These are phyloP conservation scores for Chiroxiphia lanceolata DNA, from an alignment of 2,797 vertebrate genomes.

Conservation along the genomic window DNA sequence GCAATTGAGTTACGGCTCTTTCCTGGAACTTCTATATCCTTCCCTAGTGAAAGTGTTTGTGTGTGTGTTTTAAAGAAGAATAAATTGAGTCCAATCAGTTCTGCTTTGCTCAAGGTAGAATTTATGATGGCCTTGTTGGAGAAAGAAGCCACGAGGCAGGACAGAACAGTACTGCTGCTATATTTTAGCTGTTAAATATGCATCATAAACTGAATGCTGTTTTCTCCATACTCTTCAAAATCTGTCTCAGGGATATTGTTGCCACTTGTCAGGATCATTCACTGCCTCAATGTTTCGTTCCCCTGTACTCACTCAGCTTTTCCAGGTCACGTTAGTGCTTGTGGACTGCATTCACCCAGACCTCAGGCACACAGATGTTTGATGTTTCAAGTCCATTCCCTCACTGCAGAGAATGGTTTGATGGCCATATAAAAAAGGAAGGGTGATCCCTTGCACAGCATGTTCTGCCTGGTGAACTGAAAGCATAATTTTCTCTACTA, in stretches of 20 bases:
- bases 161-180: background rate
- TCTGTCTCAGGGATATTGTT: background rate
- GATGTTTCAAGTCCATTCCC: background rate
- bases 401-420: background rate
- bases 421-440: background rate
- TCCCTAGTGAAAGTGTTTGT: slow-evolving; percentile 38
- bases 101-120: slow-evolving; percentile 46
- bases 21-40: slow-evolving; percentile 59
- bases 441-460: background rate
- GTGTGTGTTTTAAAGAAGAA: slow-evolving; percentile 53
- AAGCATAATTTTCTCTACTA: background rate
- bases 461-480: background rate
- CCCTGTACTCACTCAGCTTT: background rate
- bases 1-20: slow-evolving; percentile 67
- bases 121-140: slow-evolving; percentile 50
- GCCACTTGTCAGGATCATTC: background rate
- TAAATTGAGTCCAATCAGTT: slow-evolving; percentile 40
- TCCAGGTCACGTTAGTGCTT: background rate
- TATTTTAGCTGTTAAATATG: slow-evolving; percentile 46
- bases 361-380: background rate
- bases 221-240: background rate
- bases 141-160: slow-evolving; percentile 9
- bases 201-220: background rate
- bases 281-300: background rate
- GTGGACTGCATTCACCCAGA: background rate